Evolutionary conservation across 2,797 vertebrate genomes (phyloP), one percentile per base, ranked within the genome.

Genomic region (Salarias fasciatus): DNA sequence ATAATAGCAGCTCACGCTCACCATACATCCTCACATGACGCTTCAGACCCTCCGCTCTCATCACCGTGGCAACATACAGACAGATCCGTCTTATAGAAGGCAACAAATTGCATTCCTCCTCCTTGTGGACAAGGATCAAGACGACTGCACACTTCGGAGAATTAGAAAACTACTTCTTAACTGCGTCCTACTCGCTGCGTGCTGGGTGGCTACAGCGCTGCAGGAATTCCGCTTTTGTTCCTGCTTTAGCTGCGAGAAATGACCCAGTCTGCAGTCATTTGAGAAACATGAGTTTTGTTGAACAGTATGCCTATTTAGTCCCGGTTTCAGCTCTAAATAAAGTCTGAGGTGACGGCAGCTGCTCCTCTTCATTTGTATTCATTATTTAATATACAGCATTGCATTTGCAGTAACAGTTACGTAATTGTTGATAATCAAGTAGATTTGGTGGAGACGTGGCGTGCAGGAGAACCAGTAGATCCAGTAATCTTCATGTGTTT

Each of bases 291-390:
- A 70, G 86, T 72, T 86, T 70, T 50, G 37, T 43, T 24, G 35
- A 80, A 88, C 78, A 86, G 83, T 81, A 77, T 69, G 33, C 58
- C 70, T 63, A 73, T 87, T 88, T 84, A 85, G 70, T 77, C 64
- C 49, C 58, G 18, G 49, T 72, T 63, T 71, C 62, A 77, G 13
- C 50, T 33, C 53, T 77, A 63, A 53, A 65, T 55, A 33, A 44
- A 30, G 28, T 48, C 36, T 56, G 43, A 53, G 40, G 43, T 36
- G 61, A 30, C 57, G 46, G 47, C 8, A 4, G 13, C 52, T 46
- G 12, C 35, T 75, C 28, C 58, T 42, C 63, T 12, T 75, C 33
- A 53, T 49, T 57, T 63, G 38, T 29, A 62, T 24, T 42, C 2
- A 54, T 44, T 9, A 31, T 66, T 31, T 37, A 28, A 51, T 38